These are phyloP conservation scores for Trissolcus japonicus DNA, from an alignment of 2,888 invertebrate genomes.

Conservation along the genomic window DNA sequence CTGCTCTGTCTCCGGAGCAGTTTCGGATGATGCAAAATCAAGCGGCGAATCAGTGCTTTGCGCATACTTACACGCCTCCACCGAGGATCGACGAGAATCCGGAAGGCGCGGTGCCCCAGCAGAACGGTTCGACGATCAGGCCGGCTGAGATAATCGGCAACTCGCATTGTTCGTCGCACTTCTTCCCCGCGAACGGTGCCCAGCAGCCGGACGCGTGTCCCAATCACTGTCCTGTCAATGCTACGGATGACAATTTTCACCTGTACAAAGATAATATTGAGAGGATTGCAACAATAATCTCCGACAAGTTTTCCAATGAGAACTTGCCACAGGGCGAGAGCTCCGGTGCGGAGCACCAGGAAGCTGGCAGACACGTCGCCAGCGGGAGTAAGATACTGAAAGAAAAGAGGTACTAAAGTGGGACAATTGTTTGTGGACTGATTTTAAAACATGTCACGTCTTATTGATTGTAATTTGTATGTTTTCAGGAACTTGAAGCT, in stretches of 20 bases:
- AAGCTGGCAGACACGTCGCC: slow-evolving; percentile 50
- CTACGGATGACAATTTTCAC: slow-evolving; percentile 45
- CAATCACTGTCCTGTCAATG: slow-evolving; percentile 58
- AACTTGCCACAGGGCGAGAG: slow-evolving; percentile 35
- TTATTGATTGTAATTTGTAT: background rate
- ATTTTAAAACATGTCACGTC: background rate
- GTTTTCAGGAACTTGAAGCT: slow-evolving; percentile 10
- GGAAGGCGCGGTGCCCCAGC: slow-evolving; percentile 36
- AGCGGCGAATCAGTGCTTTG: slow-evolving; percentile 63
- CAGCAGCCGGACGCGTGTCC: slow-evolving; percentile 45
- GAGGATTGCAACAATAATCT: slow-evolving; percentile 44
- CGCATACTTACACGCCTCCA: slow-evolving; percentile 62
- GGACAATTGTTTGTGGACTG: background rate
- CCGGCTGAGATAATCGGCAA: slow-evolving; percentile 53
- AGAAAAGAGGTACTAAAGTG: slow-evolving; percentile 19
- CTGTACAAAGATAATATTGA: slow-evolving; percentile 54
- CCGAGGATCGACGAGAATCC: slow-evolving; percentile 54
- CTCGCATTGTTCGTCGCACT: slow-evolving; percentile 60
- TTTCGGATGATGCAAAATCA: slow-evolving; percentile 60
- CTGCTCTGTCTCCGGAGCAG: slow-evolving; percentile 68
- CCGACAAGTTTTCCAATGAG: slow-evolving; percentile 58
- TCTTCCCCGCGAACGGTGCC: slow-evolving; percentile 22
- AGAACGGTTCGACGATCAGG: slow-evolving; percentile 58
- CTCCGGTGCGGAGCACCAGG: slow-evolving; percentile 36
- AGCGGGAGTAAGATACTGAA: slow-evolving; percentile 31